phyloP scores from a whole-genome alignment of 2,797 vertebrate species.

The Intellagama lesueurii region DNA sequence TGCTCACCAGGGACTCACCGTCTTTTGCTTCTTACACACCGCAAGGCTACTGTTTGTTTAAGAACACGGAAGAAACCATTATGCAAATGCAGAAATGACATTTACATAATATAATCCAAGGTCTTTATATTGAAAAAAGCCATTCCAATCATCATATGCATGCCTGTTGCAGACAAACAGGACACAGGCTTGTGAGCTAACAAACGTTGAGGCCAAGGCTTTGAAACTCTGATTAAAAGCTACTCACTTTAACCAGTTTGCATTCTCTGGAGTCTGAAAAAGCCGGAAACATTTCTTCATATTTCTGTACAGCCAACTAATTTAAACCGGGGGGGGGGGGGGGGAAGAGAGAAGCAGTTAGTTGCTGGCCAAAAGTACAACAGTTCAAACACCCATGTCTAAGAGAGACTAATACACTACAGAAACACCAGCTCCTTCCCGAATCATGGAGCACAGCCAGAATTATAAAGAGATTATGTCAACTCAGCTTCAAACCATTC shows the following conservation, averaged over 20 bases:
- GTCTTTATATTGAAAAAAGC: not conserved
- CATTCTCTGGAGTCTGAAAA: conserved; percentile 86
- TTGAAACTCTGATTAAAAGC: not conserved
- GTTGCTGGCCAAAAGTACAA: too few species aligned
- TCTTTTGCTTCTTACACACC: not conserved
- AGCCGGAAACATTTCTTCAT: conserved; percentile 91
- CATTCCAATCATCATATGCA: not conserved
- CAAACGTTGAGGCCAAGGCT: too few species aligned
- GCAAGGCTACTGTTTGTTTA: too few species aligned
- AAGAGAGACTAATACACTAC: not conserved
- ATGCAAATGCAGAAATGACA: too few species aligned
- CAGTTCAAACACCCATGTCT: not conserved
- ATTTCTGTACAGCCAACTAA: conserved; percentile 83
- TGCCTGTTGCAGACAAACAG: not conserved
- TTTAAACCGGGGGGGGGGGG: not conserved
- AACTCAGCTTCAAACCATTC: not conserved
- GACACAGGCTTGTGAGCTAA: not conserved
- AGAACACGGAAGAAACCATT: not conserved
- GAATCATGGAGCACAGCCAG: not conserved
- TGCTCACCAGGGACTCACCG: not conserved
- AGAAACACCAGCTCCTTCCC: not conserved
- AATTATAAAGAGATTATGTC: too few species aligned
- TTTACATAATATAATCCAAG: not conserved
- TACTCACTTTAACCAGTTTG: conserved; percentile 88
- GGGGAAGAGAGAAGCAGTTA: not conserved